A percentile compares a stretch with the other conserved stretches of the same genome.
Conservation (phyloP, 2,113 vertebrate genomes). For the Macaca mulatta region DNA sequence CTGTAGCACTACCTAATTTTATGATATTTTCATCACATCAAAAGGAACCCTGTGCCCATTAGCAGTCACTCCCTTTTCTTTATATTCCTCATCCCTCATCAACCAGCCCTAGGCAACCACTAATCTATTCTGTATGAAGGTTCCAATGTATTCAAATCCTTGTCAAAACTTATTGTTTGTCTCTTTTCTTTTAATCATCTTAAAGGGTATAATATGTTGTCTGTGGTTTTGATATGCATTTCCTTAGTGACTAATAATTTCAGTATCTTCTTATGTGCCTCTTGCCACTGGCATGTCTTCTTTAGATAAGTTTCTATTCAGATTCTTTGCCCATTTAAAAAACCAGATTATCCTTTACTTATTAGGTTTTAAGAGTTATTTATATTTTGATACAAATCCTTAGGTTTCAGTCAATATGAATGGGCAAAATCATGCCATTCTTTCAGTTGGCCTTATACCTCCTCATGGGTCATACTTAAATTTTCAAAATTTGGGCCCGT, state of each 20-base stretch:
- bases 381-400: neutral
- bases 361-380: neutral
- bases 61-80: neutral
- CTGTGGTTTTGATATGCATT: neutral
- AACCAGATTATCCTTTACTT: neutral
- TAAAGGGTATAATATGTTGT: neutral
- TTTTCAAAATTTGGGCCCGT: neutral
- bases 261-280: neutral
- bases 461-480: neutral
- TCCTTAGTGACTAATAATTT: neutral
- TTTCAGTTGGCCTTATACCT: neutral
- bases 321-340: neutral
- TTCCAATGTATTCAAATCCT: neutral
- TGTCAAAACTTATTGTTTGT: neutral
- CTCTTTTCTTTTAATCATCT: neutral
- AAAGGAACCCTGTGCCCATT: neutral
- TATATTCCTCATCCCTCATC: neutral
- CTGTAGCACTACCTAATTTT: neutral
- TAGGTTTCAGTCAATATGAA: neutral
- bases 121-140: neutral
- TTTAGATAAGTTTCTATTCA: neutral
- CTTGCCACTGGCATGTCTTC: neutral
- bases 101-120: neutral
- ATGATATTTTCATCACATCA: neutral
- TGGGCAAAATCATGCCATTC: neutral